phyloP scores from a whole-genome alignment of 2,113 vertebrate genomes.

The Malurus cyaneus region DNA sequence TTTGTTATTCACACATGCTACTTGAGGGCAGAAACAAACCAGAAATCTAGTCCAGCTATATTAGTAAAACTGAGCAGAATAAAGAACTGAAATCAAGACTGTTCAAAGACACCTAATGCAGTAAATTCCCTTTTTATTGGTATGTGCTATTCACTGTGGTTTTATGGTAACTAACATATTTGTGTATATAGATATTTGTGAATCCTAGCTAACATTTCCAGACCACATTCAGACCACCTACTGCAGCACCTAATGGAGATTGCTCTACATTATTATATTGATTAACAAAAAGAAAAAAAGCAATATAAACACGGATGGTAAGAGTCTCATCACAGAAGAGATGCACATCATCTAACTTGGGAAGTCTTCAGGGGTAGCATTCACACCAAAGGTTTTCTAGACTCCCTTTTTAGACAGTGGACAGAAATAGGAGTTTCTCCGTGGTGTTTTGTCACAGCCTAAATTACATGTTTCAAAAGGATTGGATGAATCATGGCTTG shows the following conservation, averaged over 20 bases:
- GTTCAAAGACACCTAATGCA: neutral
- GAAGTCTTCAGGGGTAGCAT: neutral
- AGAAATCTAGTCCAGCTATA: neutral
- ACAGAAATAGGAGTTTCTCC: neutral
- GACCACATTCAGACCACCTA: neutral
- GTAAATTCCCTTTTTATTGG: neutral
- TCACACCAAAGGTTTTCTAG: neutral
- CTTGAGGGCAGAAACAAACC: neutral
- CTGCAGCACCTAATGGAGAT: neutral
- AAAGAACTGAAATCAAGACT: neutral
- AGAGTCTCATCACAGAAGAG: neutral
- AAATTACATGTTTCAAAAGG: neutral
- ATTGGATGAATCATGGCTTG: neutral
- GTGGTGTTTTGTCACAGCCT: neutral
- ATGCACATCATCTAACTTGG: neutral
- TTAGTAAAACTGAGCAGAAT: neutral
- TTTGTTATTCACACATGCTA: neutral
- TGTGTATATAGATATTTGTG: neutral
- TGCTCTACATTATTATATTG: neutral
- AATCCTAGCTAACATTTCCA: neutral
- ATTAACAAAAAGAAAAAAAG: neutral
- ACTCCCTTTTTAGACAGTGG: neutral
- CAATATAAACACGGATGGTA: neutral
- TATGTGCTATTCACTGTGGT: neutral
- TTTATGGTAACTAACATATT: neutral